Evolutionary conservation across 1,140 invertebrate genomes (phyloP), one percentile per base, ranked within the genome.

Genomic region (Drosophila grimshawi): DNA sequence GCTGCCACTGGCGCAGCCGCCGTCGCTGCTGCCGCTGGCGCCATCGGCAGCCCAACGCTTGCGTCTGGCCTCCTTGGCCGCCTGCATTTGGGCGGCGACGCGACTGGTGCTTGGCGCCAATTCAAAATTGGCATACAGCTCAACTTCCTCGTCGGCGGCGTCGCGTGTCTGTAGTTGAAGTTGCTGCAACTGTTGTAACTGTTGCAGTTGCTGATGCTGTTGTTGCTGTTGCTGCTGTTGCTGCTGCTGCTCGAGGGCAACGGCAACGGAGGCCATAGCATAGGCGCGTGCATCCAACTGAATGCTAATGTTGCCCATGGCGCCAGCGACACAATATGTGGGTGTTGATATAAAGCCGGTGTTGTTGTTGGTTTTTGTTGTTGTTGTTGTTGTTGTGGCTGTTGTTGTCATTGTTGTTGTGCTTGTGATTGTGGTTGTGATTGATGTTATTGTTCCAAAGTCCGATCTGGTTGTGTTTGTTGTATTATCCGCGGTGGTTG

Each of bases 51-150:
- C 76, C 90, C 90, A 92, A 27, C 90, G 82, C 56, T 90, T 88
- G 4, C 81, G 78, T 10, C 90, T 70, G 45, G 82, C 86, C 81
- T 91, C 86, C 68, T 89, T 89, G 71, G 86, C 86, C 32, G 86
- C 86, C 66, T 91, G 90, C 90, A 91, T 91, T 71, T 91, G 90
- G 51, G 90, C 90, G 4, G 90, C 90, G 33, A 91, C 90, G 0
- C 90, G 90, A 37, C 90, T 92, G 19, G 90, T 92, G 63, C 77
- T 90, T 10, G 90, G 90, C 0, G 76, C 79, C 35, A 66, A 67
- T 29, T 92, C 86, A n/a, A 91, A 91, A 61, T 65, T 85, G 60
- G 90, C 86, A 39, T 91, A 91, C 7, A 91, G 83, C 64, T 92
- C 90, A 48, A 91, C 90, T 51, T 92, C 90, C 32, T 91, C 86